Percentiles rank a stretch among this genome's conserved stretches.
Conservation (phyloP, 2,797 vertebrate genomes). For the Gallinago stenura region DNA sequence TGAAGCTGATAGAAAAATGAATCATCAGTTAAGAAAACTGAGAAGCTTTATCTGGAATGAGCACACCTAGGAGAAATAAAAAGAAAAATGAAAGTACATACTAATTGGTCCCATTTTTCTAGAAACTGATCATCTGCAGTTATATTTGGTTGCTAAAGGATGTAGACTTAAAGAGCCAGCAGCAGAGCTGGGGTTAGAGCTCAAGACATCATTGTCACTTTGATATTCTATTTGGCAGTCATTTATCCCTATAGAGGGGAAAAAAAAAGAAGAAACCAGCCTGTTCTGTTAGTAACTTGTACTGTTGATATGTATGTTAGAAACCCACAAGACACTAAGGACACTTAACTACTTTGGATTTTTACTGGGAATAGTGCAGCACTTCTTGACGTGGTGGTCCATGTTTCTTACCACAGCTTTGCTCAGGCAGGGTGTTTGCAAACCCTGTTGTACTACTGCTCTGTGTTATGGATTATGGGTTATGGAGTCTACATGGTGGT, state of each 20-base stretch:
- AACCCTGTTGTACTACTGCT: rapidly evolving
- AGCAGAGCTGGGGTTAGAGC: not conserved
- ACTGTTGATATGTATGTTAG: not conserved
- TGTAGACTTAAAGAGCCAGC: not conserved
- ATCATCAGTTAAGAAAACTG: not conserved
- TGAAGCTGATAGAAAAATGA: not conserved
- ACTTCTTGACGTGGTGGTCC: not conserved
- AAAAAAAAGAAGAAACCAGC: not conserved
- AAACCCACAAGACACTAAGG: not conserved
- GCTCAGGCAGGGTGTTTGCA: not conserved
- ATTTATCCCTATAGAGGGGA: not conserved
- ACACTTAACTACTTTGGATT: not conserved
- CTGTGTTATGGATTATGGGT: rapidly evolving
- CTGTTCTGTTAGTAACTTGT: not conserved
- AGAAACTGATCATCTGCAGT: not conserved
- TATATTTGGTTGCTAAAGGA: not conserved
- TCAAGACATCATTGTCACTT: not conserved
- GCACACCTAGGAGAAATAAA: not conserved
- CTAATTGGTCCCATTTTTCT: not conserved
- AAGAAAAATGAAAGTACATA: not conserved
- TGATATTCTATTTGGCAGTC: not conserved
- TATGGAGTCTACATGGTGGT: rapidly evolving
- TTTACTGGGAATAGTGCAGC: not conserved
- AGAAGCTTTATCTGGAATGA: not conserved
- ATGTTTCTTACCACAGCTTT: not conserved